Conservation (phyloP, 1,140 invertebrate genomes). For the Heliconius eleuchia region DNA sequence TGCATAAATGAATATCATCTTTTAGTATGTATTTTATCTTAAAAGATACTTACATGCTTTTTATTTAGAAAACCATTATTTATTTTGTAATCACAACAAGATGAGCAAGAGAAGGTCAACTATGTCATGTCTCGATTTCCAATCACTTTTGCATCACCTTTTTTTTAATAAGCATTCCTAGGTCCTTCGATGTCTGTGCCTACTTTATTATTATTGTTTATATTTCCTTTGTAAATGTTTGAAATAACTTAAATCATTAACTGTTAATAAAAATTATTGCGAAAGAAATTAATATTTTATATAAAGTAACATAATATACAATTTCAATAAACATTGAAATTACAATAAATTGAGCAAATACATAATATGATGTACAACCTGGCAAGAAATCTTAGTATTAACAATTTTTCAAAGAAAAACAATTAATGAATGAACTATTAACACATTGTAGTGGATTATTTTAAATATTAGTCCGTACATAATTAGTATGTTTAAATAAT, state of each 20-base stretch:
- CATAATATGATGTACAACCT: too few species aligned
- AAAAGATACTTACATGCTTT: not conserved
- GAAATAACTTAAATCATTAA: not conserved
- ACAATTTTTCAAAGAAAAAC: too few species aligned
- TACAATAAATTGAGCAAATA: too few species aligned
- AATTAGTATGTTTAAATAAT: too few species aligned
- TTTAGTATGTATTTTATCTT: not conserved
- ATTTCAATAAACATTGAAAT: too few species aligned
- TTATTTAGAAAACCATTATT: not conserved
- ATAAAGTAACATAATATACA: not conserved
- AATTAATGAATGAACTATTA: too few species aligned
- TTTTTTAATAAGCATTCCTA: not conserved
- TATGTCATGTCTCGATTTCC: conserved; percentile 3
- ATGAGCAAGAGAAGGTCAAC: not conserved
- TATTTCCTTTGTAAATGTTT: conserved; percentile 1
- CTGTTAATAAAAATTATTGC: not conserved
- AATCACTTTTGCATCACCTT: not conserved
- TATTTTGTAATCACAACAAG: not conserved
- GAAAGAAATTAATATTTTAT: not conserved
- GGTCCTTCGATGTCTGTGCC: not conserved
- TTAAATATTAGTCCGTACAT: too few species aligned
- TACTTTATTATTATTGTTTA: not conserved
- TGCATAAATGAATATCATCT: not conserved
- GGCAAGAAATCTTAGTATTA: too few species aligned
- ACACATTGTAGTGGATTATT: too few species aligned